A percentile compares a stretch with the other conserved stretches of the same genome.
phyloP scores from a whole-genome alignment of 2,113 vertebrate genomes.

The Dipodomys merriami region DNA sequence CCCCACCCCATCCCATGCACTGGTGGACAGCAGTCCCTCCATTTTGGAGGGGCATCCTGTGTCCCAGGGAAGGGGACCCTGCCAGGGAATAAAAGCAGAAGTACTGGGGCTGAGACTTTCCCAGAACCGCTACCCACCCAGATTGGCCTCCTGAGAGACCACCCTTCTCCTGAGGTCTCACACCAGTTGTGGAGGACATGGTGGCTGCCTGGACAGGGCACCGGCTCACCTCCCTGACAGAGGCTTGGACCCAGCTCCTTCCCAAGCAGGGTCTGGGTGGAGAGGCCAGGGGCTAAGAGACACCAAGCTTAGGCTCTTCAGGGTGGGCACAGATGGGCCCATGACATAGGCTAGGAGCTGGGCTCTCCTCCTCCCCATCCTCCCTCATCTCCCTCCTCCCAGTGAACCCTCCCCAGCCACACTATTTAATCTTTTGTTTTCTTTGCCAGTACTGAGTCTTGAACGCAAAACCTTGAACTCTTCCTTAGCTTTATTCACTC shows the following conservation, averaged over 20 bases:
- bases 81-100: background rate
- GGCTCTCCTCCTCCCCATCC: background rate
- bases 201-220: too few relatives aligned
- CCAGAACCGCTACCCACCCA: background rate
- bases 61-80: background rate
- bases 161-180: background rate
- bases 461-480: too few relatives aligned
- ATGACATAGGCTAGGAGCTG: fast-evolving
- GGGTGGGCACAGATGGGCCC: fast-evolving
- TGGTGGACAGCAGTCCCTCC: background rate
- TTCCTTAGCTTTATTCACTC: too few relatives aligned
- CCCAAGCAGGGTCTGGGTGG: background rate
- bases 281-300: background rate
- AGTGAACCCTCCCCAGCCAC: background rate
- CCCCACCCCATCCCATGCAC: too few relatives aligned
- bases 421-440: background rate
- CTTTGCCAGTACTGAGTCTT: too few relatives aligned
- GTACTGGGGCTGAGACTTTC: background rate
- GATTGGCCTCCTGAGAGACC: background rate
- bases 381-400: background rate
- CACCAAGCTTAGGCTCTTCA: background rate
- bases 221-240: background rate
- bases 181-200: too few relatives aligned
- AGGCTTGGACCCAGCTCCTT: too few relatives aligned
- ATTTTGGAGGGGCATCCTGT: background rate